Evolutionary conservation across 2,113 vertebrate genomes (phyloP), one percentile per base, ranked within the genome.

Genomic region (Scopus umbretta): DNA sequence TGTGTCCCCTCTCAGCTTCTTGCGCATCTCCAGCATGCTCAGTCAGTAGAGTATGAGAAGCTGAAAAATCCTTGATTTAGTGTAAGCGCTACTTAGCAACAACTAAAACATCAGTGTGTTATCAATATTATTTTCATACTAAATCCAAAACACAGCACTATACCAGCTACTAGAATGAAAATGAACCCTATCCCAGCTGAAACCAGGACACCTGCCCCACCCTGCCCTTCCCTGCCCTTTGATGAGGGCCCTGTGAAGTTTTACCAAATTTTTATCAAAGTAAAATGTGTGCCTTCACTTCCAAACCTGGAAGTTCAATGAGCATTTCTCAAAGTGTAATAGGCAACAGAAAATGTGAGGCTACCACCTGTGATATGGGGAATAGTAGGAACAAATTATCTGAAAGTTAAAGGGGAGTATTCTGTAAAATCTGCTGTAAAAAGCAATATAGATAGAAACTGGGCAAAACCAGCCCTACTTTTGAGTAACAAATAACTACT

Each of bases 231-330:
- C 4, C 21, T 58, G 4, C 4, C 23, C 3, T 40, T 75, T 1
- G 0, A 16, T 3, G 19, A 42, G 8, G 26, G 6, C 10, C 11
- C 3, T 65, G 7, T 7, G 43, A 68, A 21, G 3, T 32, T 50
- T 75, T 66, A 70, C 10, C 10, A 40, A 3, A 25, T 19, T 49
- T 80, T 85, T 70, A 55, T n/a, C 15, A 32, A 78, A 71, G 11
- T 10, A 70, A 66, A 88, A 85, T 43, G 32, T 55, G 5, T 83
- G 15, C 17, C 25, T 72, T 80, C 12, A 23, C 8, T 58, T 80
- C 42, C 23, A 56, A 84, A 80, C 16, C 25, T 76, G 43, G 50
- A 65, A 30, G 30, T 6, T 8, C 23, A 74, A 36, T 8, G 7
- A 36, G 1, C 1, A 0, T 66, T 73, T 84, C 32, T 71, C 45